Conservation (phyloP, 2,797 vertebrate species). For the Sebastolobus altivelis region DNA sequence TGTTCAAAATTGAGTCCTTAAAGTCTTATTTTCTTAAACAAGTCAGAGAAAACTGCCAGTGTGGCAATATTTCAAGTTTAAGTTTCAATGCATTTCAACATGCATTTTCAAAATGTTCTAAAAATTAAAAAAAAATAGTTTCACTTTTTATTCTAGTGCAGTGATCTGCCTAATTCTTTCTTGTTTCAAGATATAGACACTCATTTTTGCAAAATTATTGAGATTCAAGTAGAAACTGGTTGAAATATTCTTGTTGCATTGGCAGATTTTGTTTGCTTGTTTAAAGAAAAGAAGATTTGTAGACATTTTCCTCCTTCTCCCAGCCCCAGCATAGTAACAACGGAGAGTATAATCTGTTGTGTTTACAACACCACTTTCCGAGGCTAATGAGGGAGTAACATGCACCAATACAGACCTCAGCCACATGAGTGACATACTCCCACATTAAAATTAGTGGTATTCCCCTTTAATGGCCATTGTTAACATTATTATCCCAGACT, state of each 20-base stretch:
- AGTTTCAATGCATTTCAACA: not conserved
- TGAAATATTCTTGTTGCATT: not conserved
- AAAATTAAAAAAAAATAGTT: not conserved
- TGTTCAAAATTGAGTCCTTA: not conserved
- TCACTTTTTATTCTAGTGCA: not conserved
- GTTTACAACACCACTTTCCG: conserved; percentile 7
- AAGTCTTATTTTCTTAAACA: not conserved
- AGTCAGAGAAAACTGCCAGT: not conserved
- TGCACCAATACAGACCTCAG: conserved; percentile 28
- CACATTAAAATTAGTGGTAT: conserved; percentile 49
- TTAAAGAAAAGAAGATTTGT: not conserved
- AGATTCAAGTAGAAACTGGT: not conserved
- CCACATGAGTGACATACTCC: conserved; percentile 41
- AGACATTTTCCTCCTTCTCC: not conserved
- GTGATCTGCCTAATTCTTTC: not conserved
- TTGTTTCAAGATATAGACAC: not conserved
- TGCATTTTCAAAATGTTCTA: not conserved
- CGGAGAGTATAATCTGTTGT: not conserved
- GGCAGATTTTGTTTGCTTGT: not conserved
- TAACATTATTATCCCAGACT: conserved; percentile 68
- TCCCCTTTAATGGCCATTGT: conserved; percentile 61
- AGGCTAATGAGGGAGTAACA: not conserved
- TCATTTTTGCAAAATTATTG: not conserved
- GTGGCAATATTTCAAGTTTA: not conserved
- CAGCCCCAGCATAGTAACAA: not conserved